phyloP scores from a whole-genome alignment of 2,888 invertebrate species.

The Mayetiola destructor region DNA sequence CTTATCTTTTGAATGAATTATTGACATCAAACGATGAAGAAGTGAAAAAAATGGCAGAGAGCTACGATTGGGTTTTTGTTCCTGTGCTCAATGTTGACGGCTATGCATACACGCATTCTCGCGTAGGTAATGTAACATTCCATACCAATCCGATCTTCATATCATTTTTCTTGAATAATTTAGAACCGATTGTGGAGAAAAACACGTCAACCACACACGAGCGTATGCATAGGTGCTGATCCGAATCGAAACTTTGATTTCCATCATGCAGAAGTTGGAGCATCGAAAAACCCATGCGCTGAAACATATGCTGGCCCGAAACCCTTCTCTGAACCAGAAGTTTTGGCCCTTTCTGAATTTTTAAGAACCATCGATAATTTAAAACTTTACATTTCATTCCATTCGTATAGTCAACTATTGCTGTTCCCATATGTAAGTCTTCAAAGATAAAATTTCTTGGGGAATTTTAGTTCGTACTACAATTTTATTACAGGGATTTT shows the following conservation, averaged over 20 bases:
- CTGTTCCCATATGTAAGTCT: conserved; percentile 44
- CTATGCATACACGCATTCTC: background rate
- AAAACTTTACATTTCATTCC: conserved; percentile 43
- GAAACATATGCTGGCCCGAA: conserved; percentile 39
- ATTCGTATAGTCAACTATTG: conserved; percentile 48
- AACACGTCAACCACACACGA: conserved; percentile 39
- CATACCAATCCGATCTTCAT: background rate
- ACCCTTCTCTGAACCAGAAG: conserved; percentile 44
- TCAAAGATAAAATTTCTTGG: conserved; percentile 17
- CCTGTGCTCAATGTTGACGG: conserved; percentile 48
- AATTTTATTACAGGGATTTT: background rate
- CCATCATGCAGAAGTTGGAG: conserved; percentile 28
- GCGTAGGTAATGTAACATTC: background rate
- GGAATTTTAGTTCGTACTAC: background rate
- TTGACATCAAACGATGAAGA: conserved; percentile 43
- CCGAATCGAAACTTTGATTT: conserved; percentile 32
- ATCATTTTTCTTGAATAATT: background rate
- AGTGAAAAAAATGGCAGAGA: conserved; percentile 44
- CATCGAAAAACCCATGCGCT: conserved; percentile 33
- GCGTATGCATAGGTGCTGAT: conserved; percentile 30
- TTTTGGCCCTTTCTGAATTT: conserved; percentile 36
- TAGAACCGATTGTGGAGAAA: conserved; percentile 53
- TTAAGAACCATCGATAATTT: conserved; percentile 36
- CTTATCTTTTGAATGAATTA: conserved; percentile 54
- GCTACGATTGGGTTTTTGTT: conserved; percentile 60